A percentile compares a stretch with the other conserved stretches of the same genome.
phyloP scores from a whole-genome alignment of 2,888 invertebrate species.

The Poecilobothrus nobilitatus region DNA sequence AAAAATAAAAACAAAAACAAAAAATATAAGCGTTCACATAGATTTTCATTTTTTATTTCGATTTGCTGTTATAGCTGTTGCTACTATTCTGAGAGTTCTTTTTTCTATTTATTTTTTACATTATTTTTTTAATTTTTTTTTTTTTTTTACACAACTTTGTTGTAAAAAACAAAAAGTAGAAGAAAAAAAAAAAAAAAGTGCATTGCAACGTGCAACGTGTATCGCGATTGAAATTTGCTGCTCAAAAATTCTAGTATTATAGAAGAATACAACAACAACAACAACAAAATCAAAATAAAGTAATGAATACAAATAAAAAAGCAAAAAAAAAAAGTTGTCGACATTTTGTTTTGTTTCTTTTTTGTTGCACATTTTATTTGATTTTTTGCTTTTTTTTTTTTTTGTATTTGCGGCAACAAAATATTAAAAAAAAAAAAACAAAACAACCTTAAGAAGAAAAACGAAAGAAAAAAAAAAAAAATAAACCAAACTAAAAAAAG shows the following conservation, averaged over 20 bases:
- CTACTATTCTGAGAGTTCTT: neutral
- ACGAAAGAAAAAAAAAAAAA: neutral
- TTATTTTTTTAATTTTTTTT: too few relatives aligned
- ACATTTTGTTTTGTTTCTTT: neutral
- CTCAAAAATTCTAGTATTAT: neutral
- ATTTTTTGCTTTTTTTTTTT: neutral
- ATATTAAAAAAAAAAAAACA: neutral
- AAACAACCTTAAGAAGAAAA: too few relatives aligned
- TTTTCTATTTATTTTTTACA: neutral
- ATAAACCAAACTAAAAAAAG: neutral
- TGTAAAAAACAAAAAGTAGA: neutral
- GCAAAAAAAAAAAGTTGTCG: neutral
- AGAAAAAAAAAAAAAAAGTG: too few relatives aligned
- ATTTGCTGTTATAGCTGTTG: neutral
- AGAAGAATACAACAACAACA: neutral
- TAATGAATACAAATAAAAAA: too few relatives aligned
- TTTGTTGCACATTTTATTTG: neutral
- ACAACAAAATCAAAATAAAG: too few relatives aligned
- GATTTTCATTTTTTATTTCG: neutral
- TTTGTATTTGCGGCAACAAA: neutral
- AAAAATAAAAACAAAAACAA: too few relatives aligned
- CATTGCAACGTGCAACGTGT: neutral
- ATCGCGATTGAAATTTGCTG: neutral
- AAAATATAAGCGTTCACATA: neutral
- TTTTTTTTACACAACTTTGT: neutral